A percentile compares a stretch with the other conserved stretches of the same genome.
These are phyloP conservation scores for Sericinus montela DNA, from an alignment of 2,888 invertebrate species.

Conservation along the genomic window DNA sequence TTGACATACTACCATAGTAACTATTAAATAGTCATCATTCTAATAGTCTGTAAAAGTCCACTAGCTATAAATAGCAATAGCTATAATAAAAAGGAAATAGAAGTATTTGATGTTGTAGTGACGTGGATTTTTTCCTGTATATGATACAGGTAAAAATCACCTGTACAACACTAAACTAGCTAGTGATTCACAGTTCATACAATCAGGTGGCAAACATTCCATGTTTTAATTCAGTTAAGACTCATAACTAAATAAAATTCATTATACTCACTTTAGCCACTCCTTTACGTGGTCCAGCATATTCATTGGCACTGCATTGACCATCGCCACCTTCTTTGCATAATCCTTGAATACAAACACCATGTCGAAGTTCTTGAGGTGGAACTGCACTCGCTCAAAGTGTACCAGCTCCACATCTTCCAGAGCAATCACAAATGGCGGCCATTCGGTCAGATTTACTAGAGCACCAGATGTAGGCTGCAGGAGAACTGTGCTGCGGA, in stretches of 20 bases:
- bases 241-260: neutral
- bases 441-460: slow-evolving; percentile 99
- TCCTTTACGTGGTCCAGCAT: slow-evolving; percentile 99
- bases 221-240: too few species aligned
- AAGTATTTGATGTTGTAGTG: too few species aligned
- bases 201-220: too few species aligned
- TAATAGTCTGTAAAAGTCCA: too few species aligned
- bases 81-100: too few species aligned
- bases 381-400: slow-evolving; percentile 99
- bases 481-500: slow-evolving; percentile 95
- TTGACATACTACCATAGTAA: too few species aligned
- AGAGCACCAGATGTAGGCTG: slow-evolving; percentile 99
- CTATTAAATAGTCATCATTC: too few species aligned
- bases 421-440: slow-evolving; percentile 98
- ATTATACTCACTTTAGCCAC: slow-evolving; percentile 94
- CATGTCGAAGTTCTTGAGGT: slow-evolving; percentile 99
- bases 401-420: slow-evolving; percentile 99
- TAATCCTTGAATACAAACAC: slow-evolving; percentile 99
- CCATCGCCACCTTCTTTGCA: slow-evolving; percentile 94
- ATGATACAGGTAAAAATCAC: too few species aligned
- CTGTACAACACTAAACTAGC: too few species aligned
- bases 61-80: too few species aligned
- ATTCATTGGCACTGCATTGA: slow-evolving; percentile 99
- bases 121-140: too few species aligned
- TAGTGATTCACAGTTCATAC: too few species aligned